Percentiles rank a stretch among this genome's conserved stretches.
phyloP scores from a whole-genome alignment of 2,113 vertebrate species.

The Malaclemys terrapin region DNA sequence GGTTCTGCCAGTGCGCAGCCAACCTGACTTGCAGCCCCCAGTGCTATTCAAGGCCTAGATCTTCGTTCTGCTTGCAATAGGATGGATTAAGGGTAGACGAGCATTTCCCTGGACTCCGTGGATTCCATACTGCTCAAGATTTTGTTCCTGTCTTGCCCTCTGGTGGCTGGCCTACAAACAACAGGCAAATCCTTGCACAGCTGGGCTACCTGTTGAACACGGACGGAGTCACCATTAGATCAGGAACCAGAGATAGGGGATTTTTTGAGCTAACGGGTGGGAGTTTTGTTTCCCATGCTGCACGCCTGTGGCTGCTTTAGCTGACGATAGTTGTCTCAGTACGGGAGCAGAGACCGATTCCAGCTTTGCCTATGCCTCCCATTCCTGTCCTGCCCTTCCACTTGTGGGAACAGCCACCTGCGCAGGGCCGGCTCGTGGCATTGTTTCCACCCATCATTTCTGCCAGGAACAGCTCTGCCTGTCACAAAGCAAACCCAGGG shows the following conservation, averaged over 20 bases:
- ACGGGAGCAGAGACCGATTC: neutral
- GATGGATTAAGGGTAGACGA: accelerated
- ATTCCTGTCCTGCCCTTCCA: too few species aligned
- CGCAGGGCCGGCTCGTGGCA: too few species aligned
- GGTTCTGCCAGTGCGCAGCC: neutral
- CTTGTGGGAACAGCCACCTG: too few species aligned
- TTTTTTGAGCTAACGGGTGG: accelerated
- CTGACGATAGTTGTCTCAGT: neutral
- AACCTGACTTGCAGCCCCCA: neutral
- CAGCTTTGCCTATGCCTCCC: too few species aligned
- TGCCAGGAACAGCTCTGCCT: too few species aligned
- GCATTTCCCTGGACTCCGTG: neutral
- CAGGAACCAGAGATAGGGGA: neutral
- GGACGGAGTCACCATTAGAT: neutral
- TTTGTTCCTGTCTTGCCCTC: neutral
- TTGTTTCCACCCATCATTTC: too few species aligned
- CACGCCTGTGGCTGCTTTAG: neutral
- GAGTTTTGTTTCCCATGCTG: neutral
- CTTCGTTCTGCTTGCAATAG: neutral
- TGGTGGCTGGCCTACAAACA: neutral
- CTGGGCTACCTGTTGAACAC: accelerated
- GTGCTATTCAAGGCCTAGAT: neutral
- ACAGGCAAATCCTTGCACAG: accelerated
- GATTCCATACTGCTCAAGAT: neutral
- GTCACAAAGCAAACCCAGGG: too few species aligned